Evolutionary conservation across 2,113 vertebrate species (phyloP), one percentile per base, ranked within the genome.

Genomic region (Platycercus adscitus): DNA sequence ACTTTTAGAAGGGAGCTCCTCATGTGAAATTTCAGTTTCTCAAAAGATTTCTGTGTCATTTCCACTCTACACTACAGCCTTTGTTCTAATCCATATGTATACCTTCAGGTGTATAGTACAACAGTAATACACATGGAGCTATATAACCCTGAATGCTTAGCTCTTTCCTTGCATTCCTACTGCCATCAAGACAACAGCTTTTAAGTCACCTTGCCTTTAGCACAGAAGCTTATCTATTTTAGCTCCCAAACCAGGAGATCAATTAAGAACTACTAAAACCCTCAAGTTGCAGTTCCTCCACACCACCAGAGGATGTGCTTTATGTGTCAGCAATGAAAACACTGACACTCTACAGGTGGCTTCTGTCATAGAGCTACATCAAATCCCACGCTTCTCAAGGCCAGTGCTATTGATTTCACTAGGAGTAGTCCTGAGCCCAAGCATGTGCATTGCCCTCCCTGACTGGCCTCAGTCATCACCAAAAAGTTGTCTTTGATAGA

Each of bases 381-480:
- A 85, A 76, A 84, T 26, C 13, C 25, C 1, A 0, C 25, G 61
- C 29, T 52, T 71, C 35, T 43, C 12, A 33, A 81, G 39, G 31
- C 21, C 19, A 44, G 13, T 33, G 21, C 28, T 53, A 46, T 25
- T 1, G 2, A 3, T 70, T 82, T 56, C 49, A 53, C 29, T 25
- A 9, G 37, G 15, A 85, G 35, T 12, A 64, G 37, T 31, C 50
- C 23, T 6, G n/a, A 78, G 68, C 35, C 7, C 44, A 8, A 39
- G 0, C 7, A 58, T 23, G 39, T 3, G 0, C 25, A 7, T 2
- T 50, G 70, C 17, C 19, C 33, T 61, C 35, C 28, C 24, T 41
- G 56, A 55, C 39, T 77, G 49, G 49, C 16, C 16, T 83, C 46
- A 75, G 29, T 8, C 9, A 64, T 6, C 25, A 52, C 15, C 83